These are phyloP conservation scores for Corythaeola cristata DNA, from an alignment of 2,113 vertebrate species.

Conservation along the genomic window DNA sequence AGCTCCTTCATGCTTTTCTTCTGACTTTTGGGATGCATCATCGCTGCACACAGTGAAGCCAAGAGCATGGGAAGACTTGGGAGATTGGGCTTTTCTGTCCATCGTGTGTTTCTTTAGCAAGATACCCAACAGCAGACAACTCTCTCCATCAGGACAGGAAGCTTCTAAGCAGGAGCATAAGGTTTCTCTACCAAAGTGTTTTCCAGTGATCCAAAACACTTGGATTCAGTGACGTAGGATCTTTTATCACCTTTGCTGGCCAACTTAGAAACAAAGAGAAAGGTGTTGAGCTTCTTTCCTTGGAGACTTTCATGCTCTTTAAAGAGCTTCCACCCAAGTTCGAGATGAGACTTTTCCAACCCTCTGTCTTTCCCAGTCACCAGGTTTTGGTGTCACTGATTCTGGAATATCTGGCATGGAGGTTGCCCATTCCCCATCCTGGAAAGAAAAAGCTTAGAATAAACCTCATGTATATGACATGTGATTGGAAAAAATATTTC, in stretches of 20 bases:
- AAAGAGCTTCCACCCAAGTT: not conserved
- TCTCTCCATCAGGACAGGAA: not conserved
- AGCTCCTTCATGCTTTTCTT: accelerated
- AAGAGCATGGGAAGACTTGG: not conserved
- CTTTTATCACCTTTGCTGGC: not conserved
- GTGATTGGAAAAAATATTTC: not conserved
- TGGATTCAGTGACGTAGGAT: accelerated
- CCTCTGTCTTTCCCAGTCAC: not conserved
- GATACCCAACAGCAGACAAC: not conserved
- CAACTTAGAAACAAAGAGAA: not conserved
- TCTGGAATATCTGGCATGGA: not conserved
- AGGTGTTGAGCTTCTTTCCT: not conserved
- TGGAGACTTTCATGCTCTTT: not conserved
- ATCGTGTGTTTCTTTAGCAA: not conserved
- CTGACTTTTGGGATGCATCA: not conserved
- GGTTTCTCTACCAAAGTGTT: not conserved
- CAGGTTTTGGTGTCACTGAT: accelerated
- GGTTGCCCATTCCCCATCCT: not conserved
- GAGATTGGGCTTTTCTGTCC: not conserved
- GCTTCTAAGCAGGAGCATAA: not conserved
- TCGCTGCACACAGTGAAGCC: accelerated
- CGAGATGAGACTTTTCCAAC: not conserved
- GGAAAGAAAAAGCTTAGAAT: not conserved
- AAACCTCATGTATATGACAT: not conserved
- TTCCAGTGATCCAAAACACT: not conserved